Base-by-base conservation (phyloP, 2,888 invertebrate species). In the Ophioninae sp. region DNA sequence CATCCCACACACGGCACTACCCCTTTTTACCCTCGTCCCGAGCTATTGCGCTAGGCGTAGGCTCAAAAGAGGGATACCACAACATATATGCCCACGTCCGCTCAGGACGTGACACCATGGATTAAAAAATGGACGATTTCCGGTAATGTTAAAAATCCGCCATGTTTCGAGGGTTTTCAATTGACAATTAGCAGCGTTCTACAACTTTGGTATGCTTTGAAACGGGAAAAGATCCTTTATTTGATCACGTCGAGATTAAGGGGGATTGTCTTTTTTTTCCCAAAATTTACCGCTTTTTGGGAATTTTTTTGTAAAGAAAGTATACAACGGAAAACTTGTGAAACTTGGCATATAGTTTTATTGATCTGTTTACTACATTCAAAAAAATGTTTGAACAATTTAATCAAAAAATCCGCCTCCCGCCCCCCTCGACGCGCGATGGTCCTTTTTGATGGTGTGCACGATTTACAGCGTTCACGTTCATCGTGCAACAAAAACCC, bases 141-240 rank as follows among this genome's bases (percentile, higher is more conserved):
- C 10, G 75, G 56, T 10, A 21, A 67, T 21, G 2, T 13, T 0
- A 59, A 69, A 20, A 85, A 82, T 69, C 86, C 87, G 37, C 84
- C 87, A 13, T 89, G 88, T 39, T 87, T 87, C 67, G 75, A 82
- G n/a, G 87, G 87, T 5, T 75, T 89, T 37, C 41, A 69, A 6
- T 79, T 86, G 69, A 87, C 85, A 0, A 82, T 89, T 20, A 84
- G 82, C 23, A 70, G 85, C 61, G 85, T 87, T 70, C 44, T 88
- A 17, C 37, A 75, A 67, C 64, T 88, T 20, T 89, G 86, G 84
- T 50, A 85, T 10, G 80, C 85, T 23, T 74, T 89, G 73, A 75
- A 76, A 81, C 70, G 65, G 13, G 73, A 83, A 20, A 84, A 83
- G 0, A 68, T 72, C 7, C 74, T 62, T 23, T 88, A 86, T 72